Evolutionary conservation across 2,888 invertebrate species (phyloP), one percentile per base, ranked within the genome.

Genomic region (Tethea ocularis): DNA sequence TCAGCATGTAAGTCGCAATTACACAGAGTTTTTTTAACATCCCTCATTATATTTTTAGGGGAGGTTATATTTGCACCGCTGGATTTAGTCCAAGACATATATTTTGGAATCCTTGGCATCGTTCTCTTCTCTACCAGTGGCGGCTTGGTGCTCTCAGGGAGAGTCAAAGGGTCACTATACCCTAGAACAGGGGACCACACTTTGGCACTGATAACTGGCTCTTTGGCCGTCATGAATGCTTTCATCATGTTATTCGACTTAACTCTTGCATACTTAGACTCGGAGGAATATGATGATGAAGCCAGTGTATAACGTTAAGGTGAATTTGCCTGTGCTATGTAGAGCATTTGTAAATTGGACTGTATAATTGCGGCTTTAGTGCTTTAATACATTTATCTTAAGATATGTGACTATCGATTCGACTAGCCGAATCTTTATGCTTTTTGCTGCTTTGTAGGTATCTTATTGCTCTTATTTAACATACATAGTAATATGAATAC

Each of bases 21-120:
- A 46, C 46, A 20, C 46, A 46, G 46, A n/a, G 15, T 36, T 41
- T n/a, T 46, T 46, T 10, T 20, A 46, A 46, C 20, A 46, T 46
- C 20, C 17, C 17, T 41, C 7, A 4, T 20, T 17, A 20, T 2
- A 29, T 54, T 54, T 90, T 76, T 88, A 93, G 92, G 92, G 57
- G 92, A 93, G 75, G 83, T 90, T 80, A 72, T 91, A 65, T 86
- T 89, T 71, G 86, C 89, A 56, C 91, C 91, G 24, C 73, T 93
- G 77, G 92, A 93, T 68, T 84, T 93, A 61, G 87, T 92, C 29
- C 92, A 92, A 77, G 92, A 93, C 71, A 89, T 92, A 82, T 91
- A 83, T 80, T 92, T 83, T 74, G 88, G 89, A 33, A 78, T 89
- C 51, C 69, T 91, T 36, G 92, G 92, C 38, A 76, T 86, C 24